A percentile compares a stretch with the other conserved stretches of the same genome.
Evolutionary conservation across 2,888 invertebrate genomes (phyloP).

Genomic region (Steinernema hermaphroditum): DNA sequence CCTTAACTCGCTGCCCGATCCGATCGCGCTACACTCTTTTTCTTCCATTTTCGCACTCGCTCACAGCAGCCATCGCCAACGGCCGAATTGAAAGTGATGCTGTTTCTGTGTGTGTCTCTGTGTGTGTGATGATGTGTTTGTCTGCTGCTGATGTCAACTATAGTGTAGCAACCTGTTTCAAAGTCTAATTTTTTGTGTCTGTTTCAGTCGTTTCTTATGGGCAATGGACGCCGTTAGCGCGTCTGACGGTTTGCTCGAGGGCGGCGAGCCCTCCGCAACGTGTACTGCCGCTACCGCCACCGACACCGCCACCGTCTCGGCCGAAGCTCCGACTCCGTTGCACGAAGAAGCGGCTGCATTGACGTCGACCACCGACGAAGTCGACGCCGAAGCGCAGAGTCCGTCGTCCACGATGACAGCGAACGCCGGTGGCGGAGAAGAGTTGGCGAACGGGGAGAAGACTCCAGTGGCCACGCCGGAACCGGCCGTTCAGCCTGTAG

Average conservation of each 20-base stretch:
- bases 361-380: not conserved
- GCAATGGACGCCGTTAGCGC: not conserved
- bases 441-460: no score
- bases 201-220: conserved; percentile 17
- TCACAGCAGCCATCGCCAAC: no score
- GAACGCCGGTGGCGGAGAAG: no score
- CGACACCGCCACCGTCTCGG: no score
- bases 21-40: not conserved
- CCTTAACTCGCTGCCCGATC: not conserved
- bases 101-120: no score
- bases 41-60: not conserved
- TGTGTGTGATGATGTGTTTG: not conserved
- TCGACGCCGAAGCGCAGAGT: not conserved
- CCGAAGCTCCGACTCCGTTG: not conserved
- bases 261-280: not conserved
- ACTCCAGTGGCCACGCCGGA: not conserved
- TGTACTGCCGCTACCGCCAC: not conserved
- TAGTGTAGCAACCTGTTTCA: not conserved
- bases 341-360: no score
- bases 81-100: no score
- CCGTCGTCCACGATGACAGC: not conserved
- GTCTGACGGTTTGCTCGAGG: conserved; percentile 6
- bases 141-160: not conserved
- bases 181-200: not conserved
- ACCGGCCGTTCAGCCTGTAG: no score